A percentile compares a stretch with the other conserved stretches of the same genome.
These are phyloP conservation scores for Virgularia gustaviana DNA, from an alignment of 92 coral and sea anemone species.

Conservation along the genomic window DNA sequence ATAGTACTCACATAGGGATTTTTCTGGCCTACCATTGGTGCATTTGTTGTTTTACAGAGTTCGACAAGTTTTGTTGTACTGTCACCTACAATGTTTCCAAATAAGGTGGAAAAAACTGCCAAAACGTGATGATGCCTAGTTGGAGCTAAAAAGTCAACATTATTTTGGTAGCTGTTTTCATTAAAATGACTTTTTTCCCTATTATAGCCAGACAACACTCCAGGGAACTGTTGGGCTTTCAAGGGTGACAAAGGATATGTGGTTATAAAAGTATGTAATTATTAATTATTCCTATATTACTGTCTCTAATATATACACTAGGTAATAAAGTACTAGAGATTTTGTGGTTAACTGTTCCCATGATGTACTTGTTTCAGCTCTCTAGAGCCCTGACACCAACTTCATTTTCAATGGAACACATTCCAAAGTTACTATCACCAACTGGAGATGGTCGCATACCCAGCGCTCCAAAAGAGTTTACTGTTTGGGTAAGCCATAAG, in stretches of 20 bases:
- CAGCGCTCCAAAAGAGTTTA: slow-evolving; percentile 87
- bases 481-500: slow-evolving; percentile 79
- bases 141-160: too few relatives aligned
- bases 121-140: too few relatives aligned
- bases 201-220: slow-evolving; percentile 70
- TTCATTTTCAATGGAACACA: slow-evolving; percentile 88
- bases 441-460: slow-evolving; percentile 77
- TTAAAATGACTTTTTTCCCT: slow-evolving; percentile 1
- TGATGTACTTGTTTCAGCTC: too few relatives aligned
- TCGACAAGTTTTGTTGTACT: too few relatives aligned
- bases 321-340: too few relatives aligned
- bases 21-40: too few relatives aligned
- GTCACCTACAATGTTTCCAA: too few relatives aligned
- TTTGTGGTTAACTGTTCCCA: too few relatives aligned
- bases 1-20: too few relatives aligned
- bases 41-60: too few relatives aligned
- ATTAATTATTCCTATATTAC: neutral
- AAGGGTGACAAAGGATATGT: slow-evolving; percentile 79
- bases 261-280: slow-evolving; percentile 69
- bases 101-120: too few relatives aligned
- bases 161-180: too few relatives aligned
- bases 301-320: neutral
- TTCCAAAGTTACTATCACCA: slow-evolving; percentile 80
- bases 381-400: slow-evolving; percentile 66
- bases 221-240: slow-evolving; percentile 97